These are phyloP conservation scores for Drosophila funebris DNA, from an alignment of 1,140 invertebrate species.

Conservation along the genomic window DNA sequence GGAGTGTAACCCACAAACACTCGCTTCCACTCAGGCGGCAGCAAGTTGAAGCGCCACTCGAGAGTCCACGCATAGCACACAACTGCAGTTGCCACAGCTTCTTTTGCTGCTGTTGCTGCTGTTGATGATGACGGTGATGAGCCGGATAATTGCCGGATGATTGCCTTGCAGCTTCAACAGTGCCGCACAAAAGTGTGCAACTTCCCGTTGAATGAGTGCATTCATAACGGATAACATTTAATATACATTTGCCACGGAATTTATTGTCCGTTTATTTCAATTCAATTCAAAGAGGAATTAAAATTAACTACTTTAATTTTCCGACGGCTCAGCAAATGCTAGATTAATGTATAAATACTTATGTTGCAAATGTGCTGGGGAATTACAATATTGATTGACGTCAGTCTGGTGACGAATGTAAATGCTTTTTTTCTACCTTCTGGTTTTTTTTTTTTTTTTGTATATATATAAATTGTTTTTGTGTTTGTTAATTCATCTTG, in stretches of 20 bases:
- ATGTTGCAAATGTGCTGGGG: not conserved
- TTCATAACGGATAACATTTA: not conserved
- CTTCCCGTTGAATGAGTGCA: not conserved
- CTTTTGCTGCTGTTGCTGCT: not conserved
- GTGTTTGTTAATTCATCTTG: not conserved
- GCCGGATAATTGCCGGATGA: constrained; percentile 25
- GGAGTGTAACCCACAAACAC: constrained; percentile 14
- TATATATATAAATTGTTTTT: no score
- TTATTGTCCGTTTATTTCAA: no score
- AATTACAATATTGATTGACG: not conserved
- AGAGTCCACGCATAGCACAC: constrained; percentile 7
- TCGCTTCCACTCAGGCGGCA: not conserved
- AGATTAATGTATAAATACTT: not conserved
- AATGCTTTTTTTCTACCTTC: not conserved
- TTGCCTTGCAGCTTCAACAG: constrained; percentile 17
- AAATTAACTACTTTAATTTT: no score
- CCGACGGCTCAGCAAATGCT: no score
- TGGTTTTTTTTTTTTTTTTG: not conserved
- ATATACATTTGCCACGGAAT: not conserved
- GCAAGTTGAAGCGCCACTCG: not conserved
- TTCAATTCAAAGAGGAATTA: no score
- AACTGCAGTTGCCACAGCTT: not conserved
- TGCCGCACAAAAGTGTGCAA: constrained; percentile 16
- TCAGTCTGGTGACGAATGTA: not conserved
- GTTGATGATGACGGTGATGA: constrained; percentile 7